phyloP scores from a whole-genome alignment of 2,113 vertebrate genomes.

The Tichodroma muraria region DNA sequence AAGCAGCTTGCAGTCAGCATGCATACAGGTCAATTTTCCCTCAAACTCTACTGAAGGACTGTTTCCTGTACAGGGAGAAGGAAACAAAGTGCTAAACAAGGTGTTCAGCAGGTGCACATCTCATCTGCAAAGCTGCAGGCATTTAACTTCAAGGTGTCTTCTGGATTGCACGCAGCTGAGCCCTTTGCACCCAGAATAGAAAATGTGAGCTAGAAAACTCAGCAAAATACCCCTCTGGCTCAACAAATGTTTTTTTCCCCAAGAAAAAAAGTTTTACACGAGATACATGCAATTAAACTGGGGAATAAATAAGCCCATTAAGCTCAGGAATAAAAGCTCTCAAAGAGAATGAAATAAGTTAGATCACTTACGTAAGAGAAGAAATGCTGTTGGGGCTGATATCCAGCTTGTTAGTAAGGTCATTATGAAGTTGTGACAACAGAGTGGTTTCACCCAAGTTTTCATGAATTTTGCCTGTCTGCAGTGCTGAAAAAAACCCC shows the following conservation, averaged over 20 bases:
- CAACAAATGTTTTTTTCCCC: not conserved
- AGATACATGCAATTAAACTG: not conserved
- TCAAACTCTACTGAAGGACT: not conserved
- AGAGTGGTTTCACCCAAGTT: not conserved
- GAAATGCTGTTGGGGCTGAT: not conserved
- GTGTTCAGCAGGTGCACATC: not conserved
- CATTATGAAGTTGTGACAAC: not conserved
- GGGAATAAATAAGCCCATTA: not conserved
- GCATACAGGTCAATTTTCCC: not conserved
- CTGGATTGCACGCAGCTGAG: not conserved
- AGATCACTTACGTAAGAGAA: slow-evolving; percentile 18
- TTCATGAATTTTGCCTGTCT: not conserved
- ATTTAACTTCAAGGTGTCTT: not conserved
- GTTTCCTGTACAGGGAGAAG: not conserved
- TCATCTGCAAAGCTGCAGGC: not conserved
- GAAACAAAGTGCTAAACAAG: not conserved
- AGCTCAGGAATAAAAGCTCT: not conserved
- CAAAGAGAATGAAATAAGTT: not conserved
- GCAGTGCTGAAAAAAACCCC: not conserved
- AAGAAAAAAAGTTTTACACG: not conserved
- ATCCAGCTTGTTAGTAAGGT: not conserved
- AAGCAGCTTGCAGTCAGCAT: not conserved
- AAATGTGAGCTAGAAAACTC: not conserved
- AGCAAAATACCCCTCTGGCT: not conserved
- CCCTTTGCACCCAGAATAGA: not conserved